Percentiles rank a stretch among this genome's conserved stretches.
Evolutionary conservation across 2,113 vertebrate species (phyloP).

Genomic region (Phalacrocorax pelagicus): DNA sequence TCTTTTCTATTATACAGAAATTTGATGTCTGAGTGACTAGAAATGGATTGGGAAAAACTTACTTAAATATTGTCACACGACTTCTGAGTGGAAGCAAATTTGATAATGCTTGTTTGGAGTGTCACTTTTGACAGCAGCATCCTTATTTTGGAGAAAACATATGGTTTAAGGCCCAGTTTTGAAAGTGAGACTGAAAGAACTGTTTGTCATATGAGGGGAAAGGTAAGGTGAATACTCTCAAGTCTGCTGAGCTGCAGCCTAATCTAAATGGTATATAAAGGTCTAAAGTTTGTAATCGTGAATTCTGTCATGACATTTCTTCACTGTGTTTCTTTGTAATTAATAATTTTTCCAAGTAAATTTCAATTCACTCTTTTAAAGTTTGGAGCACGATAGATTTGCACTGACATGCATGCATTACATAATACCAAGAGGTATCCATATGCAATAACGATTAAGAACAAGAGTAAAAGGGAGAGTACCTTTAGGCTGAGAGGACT

Average conservation of each 20-base stretch:
- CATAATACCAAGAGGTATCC: background rate
- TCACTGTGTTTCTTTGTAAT: background rate
- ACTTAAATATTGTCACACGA: background rate
- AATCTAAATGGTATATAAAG: background rate
- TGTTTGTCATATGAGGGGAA: background rate
- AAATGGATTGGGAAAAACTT: background rate
- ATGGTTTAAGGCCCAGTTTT: background rate
- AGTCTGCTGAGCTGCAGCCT: background rate
- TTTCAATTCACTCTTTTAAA: background rate
- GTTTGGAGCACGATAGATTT: background rate
- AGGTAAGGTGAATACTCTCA: background rate
- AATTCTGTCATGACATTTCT: background rate
- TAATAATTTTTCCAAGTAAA: background rate
- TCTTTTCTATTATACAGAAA: background rate
- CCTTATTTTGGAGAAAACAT: background rate
- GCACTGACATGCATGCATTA: background rate
- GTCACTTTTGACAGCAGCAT: background rate
- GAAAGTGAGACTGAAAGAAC: background rate
- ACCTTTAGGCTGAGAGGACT: background rate
- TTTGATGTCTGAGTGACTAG: background rate
- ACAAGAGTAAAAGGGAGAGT: background rate
- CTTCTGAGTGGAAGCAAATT: background rate
- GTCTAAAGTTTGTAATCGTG: background rate
- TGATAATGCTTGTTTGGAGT: background rate
- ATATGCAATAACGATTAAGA: background rate